phyloP scores from a whole-genome alignment of 1,140 invertebrate genomes.

The Hetaerina americana region DNA sequence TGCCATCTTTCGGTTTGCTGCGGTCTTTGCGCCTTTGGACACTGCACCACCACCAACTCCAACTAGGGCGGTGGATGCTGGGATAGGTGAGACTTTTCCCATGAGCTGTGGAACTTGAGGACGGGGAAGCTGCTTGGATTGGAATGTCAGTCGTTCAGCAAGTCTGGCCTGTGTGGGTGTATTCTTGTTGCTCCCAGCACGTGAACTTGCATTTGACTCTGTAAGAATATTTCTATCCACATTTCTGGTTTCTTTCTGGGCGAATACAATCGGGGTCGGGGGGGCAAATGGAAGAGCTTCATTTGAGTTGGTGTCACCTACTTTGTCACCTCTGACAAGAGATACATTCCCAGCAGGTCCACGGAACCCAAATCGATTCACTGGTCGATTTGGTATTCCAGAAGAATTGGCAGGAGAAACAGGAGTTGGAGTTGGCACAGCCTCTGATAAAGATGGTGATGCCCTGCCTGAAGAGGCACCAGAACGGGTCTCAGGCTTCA shows the following conservation, averaged over 20 bases:
- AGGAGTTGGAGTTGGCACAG: not conserved
- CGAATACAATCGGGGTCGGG: not conserved
- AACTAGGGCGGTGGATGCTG: constrained; percentile 18
- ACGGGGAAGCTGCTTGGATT: constrained; percentile 2
- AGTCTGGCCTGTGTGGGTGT: not conserved
- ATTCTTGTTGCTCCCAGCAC: not conserved
- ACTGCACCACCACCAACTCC: not conserved
- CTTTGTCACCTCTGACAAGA: not conserved
- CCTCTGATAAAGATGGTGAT: not conserved
- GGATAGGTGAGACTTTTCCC: constrained; percentile 18
- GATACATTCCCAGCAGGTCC: not conserved
- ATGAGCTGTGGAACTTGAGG: constrained; percentile 2
- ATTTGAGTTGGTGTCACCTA: not conserved
- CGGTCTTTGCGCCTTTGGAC: constrained; percentile 48
- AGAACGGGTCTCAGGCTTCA: not conserved
- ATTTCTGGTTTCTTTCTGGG: not conserved
- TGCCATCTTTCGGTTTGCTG: constrained; percentile 39
- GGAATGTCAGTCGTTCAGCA: not conserved
- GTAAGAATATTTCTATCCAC: not conserved
- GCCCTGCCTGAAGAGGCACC: not conserved
- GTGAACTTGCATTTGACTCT: not conserved
- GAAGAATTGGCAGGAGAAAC: not conserved
- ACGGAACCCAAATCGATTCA: not conserved
- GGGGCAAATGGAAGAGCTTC: not conserved
- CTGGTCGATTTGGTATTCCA: not conserved